phyloP scores from a whole-genome alignment of 1,140 invertebrate species.

The Drosophila arawakana region DNA sequence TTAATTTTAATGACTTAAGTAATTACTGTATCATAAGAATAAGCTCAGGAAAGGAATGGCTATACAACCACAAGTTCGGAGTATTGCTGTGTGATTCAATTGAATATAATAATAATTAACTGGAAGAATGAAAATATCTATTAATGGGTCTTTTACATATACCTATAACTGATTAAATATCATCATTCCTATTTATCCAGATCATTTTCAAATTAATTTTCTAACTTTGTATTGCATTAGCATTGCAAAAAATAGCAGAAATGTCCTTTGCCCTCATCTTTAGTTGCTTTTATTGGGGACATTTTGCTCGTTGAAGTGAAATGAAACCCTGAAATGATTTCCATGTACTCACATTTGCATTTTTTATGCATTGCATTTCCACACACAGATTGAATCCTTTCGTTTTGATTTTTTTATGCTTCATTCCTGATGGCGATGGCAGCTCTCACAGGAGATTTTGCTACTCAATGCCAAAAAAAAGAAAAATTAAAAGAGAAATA shows the following conservation, averaged over 20 bases:
- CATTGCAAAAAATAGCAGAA: too few species aligned
- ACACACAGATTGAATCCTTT: slow-evolving; percentile 8
- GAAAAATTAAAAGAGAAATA: neutral
- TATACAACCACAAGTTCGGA: neutral
- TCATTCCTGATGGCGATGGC: slow-evolving; percentile 5
- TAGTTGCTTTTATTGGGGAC: neutral
- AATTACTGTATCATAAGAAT: neutral
- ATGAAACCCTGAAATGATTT: slow-evolving; percentile 32
- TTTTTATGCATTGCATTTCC: slow-evolving; percentile 2
- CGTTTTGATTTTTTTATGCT: neutral
- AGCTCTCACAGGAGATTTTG: slow-evolving; percentile 7
- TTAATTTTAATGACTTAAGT: slow-evolving; percentile 2
- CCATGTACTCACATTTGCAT: slow-evolving; percentile 6
- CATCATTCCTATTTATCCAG: too few species aligned
- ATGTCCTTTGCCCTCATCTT: too few species aligned
- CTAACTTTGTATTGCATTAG: too few species aligned
- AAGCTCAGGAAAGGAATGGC: neutral
- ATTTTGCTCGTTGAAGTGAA: neutral
- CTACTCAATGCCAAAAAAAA: slow-evolving; percentile 8
- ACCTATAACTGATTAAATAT: too few species aligned
- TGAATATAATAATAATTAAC: neutral
- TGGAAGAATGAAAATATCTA: too few species aligned
- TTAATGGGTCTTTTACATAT: too few species aligned
- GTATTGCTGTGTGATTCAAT: neutral
- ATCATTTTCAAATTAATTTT: too few species aligned